Percentiles rank a stretch among this genome's conserved stretches.
Conservation (phyloP, 2,797 vertebrate species). For the Micropoecilia bifurca region DNA sequence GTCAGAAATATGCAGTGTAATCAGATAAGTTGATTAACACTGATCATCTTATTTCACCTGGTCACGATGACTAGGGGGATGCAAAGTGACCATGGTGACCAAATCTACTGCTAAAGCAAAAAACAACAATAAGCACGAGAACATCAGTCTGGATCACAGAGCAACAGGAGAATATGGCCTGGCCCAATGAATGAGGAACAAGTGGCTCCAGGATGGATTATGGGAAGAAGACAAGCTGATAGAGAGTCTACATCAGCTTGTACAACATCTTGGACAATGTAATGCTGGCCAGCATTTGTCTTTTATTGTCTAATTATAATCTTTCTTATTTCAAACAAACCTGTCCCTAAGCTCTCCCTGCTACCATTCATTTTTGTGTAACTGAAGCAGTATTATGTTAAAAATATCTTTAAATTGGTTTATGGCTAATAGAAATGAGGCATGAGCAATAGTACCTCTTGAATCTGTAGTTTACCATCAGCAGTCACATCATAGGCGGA, state of each 20-base stretch:
- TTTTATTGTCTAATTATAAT: background rate
- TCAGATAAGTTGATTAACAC: background rate
- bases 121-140: background rate
- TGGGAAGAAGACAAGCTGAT: background rate
- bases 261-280: background rate
- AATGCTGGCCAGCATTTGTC: background rate
- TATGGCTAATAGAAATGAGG: background rate
- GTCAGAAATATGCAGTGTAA: background rate
- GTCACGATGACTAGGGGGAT: background rate
- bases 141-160: background rate
- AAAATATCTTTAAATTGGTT: background rate
- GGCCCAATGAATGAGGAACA: background rate
- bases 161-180: background rate
- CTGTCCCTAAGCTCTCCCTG: background rate
- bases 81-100: background rate
- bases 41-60: background rate
- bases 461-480: constrained; percentile 89
- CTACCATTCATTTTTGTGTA: background rate
- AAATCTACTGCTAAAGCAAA: background rate
- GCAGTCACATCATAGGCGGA: constrained; percentile 82
- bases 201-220: background rate
- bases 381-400: background rate
- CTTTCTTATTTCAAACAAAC: background rate
- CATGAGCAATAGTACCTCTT: constrained; percentile 84
- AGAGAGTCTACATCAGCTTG: too few relatives aligned